These are phyloP conservation scores for Fabriciana adippe DNA, from an alignment of 2,888 invertebrate species.

Conservation along the genomic window DNA sequence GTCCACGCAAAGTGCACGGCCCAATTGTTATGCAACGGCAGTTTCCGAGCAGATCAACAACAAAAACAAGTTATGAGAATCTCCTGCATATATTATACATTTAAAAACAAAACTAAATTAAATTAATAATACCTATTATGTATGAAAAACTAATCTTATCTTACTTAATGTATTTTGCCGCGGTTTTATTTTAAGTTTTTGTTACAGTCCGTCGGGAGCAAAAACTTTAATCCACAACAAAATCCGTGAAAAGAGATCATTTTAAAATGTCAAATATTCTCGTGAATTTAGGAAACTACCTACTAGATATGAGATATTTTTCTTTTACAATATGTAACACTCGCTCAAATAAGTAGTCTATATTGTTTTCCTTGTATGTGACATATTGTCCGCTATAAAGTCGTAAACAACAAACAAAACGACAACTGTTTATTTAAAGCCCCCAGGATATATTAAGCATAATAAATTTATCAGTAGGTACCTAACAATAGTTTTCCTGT, in stretches of 20 bases:
- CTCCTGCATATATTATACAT: conserved; percentile 11
- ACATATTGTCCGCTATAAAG: neutral
- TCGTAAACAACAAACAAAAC: conserved; percentile 4
- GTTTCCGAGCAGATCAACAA: conserved; percentile 18
- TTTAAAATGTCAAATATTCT: no score
- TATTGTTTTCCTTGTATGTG: neutral
- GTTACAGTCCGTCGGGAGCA: no score
- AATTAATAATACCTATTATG: no score
- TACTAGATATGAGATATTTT: no score
- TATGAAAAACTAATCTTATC: no score
- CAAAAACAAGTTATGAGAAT: conserved; percentile 17
- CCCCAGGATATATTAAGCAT: conserved; percentile 3
- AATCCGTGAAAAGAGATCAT: no score
- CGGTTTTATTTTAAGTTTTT: no score
- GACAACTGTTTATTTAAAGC: conserved; percentile 17
- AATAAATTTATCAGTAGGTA: conserved; percentile 7
- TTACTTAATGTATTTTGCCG: no score
- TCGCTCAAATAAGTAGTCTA: neutral
- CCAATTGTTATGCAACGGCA: conserved; percentile 20
- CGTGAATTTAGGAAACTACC: no score
- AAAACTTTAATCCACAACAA: no score
- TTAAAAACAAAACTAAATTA: neutral
- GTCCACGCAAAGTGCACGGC: conserved; percentile 15
- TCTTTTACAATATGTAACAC: no score
- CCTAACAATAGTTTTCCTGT: conserved; percentile 13